Evolutionary conservation across 2,113 vertebrate genomes (phyloP).

Genomic region (Alethe diademata): DNA sequence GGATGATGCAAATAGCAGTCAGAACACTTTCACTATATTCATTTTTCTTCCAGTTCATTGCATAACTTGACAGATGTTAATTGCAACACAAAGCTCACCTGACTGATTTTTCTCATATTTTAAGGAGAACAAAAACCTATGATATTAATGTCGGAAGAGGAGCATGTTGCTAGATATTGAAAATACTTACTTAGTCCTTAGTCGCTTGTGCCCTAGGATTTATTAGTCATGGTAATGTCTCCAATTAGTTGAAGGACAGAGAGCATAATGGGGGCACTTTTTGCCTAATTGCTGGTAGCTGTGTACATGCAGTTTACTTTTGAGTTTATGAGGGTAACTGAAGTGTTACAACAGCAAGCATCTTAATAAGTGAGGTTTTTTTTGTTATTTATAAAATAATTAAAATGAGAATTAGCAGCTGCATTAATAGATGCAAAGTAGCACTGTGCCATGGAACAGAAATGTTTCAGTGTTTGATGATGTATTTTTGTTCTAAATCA

Average conservation of each 20-base stretch:
- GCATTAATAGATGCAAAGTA: background rate
- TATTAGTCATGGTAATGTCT: conserved; percentile 39
- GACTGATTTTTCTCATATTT: background rate
- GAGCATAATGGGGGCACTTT: background rate
- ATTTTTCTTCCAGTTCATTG: background rate
- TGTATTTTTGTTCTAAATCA: background rate
- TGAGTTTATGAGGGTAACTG: background rate
- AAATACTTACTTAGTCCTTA: conserved; percentile 13
- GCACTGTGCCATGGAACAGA: background rate
- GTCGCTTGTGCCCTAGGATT: background rate
- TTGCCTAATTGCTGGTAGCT: background rate
- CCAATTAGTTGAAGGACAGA: conserved; percentile 33
- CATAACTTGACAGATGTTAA: background rate
- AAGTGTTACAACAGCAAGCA: background rate
- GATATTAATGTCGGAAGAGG: background rate
- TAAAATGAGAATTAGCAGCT: background rate
- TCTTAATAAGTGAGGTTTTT: background rate
- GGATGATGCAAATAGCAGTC: background rate
- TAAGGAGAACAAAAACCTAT: background rate
- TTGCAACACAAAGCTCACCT: background rate
- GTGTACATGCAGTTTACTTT: background rate
- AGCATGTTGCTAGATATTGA: background rate
- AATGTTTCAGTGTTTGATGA: background rate
- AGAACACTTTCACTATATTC: background rate
- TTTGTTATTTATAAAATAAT: background rate